Evolutionary conservation across 2,888 invertebrate species (phyloP).

Genomic region (Ornithoptera alexandrae): DNA sequence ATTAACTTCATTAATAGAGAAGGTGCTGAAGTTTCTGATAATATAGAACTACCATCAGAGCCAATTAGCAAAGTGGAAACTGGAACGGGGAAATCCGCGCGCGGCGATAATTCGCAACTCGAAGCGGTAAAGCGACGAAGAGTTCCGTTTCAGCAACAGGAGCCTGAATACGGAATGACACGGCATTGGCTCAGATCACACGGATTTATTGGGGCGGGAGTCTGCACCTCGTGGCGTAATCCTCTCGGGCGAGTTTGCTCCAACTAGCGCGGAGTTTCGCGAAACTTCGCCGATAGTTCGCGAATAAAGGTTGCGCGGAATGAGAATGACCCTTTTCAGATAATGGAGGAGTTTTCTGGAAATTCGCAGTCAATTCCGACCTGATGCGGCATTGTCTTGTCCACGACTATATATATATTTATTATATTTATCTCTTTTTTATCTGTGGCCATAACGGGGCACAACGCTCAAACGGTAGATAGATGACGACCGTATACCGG

Average conservation of each 20-base stretch:
- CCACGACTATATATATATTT: no score
- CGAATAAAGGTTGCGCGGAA: slow-evolving; percentile 29
- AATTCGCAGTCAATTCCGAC: neutral
- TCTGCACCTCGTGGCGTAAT: slow-evolving; percentile 19
- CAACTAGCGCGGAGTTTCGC: slow-evolving; percentile 29
- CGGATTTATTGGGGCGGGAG: slow-evolving; percentile 31
- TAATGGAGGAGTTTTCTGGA: neutral
- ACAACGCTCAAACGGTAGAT: no score
- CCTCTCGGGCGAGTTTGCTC: slow-evolving; percentile 27
- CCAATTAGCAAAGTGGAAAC: neutral
- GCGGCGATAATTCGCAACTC: neutral
- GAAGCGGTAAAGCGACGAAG: neutral
- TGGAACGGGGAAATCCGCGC: neutral
- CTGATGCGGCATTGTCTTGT: no score
- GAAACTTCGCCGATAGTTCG: slow-evolving; percentile 30
- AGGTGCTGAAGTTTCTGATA: neutral
- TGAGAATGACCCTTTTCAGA: slow-evolving; percentile 21
- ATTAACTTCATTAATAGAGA: neutral
- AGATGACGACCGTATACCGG: no score
- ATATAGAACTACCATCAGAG: neutral
- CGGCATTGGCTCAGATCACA: slow-evolving; percentile 10
- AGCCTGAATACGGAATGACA: slow-evolving; percentile 1
- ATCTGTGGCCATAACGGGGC: no score
- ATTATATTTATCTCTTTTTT: no score
- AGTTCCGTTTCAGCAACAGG: neutral